Evolutionary conservation across 2,888 invertebrate genomes (phyloP).

Genomic region (Pseudanteris insignis): DNA sequence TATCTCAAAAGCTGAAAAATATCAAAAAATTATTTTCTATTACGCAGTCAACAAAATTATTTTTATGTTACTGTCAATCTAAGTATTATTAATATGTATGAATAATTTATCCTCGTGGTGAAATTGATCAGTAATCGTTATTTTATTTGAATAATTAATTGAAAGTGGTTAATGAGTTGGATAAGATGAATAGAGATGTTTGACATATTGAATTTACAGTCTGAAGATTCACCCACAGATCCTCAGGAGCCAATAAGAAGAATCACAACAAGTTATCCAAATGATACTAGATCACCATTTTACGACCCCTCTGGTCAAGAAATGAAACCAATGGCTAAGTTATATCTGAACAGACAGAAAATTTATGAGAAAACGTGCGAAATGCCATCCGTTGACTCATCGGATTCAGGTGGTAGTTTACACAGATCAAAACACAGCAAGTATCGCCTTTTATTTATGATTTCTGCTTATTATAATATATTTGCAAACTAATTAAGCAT

Average conservation of each 20-base stretch:
- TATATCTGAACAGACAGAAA: slow-evolving; percentile 80
- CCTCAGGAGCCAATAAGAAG: slow-evolving; percentile 86
- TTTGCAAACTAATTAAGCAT: too few relatives aligned
- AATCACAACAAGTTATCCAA: slow-evolving; percentile 91
- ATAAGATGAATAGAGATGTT: slow-evolving; percentile 29
- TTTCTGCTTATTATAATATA: too few relatives aligned
- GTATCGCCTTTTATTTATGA: slow-evolving; percentile 59
- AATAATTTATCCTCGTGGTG: too few relatives aligned
- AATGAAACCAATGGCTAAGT: slow-evolving; percentile 85
- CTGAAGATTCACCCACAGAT: slow-evolving; percentile 79
- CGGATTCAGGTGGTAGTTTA: slow-evolving; percentile 66
- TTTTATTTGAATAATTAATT: too few relatives aligned
- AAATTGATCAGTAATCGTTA: too few relatives aligned
- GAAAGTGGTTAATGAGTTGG: too few relatives aligned
- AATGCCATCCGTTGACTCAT: slow-evolving; percentile 69
- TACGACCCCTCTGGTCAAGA: slow-evolving; percentile 77
- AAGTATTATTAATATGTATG: too few relatives aligned
- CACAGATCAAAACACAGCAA: slow-evolving; percentile 73
- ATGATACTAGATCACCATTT: slow-evolving; percentile 92
- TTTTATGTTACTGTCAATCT: too few relatives aligned
- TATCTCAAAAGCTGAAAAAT: too few relatives aligned
- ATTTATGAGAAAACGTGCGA: slow-evolving; percentile 80
- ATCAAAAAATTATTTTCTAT: too few relatives aligned
- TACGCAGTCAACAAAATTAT: too few relatives aligned
- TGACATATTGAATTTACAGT: slow-evolving; percentile 68